Evolutionary conservation across 2,113 vertebrate genomes (phyloP).

Genomic region (Sphaerodactylus townsendi): DNA sequence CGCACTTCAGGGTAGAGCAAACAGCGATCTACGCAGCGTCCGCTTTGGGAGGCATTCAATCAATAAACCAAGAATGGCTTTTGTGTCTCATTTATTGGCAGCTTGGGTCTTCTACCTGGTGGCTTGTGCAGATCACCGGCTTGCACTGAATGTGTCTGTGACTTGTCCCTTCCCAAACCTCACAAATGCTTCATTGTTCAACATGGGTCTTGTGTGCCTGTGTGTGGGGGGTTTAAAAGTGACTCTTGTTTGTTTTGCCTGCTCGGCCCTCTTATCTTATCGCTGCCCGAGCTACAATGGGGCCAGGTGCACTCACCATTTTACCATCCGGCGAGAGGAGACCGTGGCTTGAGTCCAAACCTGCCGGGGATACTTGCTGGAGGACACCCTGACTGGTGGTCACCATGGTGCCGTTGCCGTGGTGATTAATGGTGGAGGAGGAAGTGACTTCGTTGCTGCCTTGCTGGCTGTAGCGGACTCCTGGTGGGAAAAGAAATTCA

Average conservation of each 20-base stretch:
- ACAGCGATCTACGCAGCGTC: conserved; percentile 74
- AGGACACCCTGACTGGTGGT: conserved; percentile 89
- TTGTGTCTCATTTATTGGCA: conserved; percentile 85
- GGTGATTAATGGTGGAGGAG: conserved; percentile 92
- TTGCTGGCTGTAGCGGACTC: conserved; percentile 89
- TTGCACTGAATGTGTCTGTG: conserved; percentile 62
- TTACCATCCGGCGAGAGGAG: conserved; percentile 96
- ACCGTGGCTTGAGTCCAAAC: conserved; percentile 89
- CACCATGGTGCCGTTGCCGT: conserved; percentile 85
- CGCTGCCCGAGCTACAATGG: conserved; percentile 76
- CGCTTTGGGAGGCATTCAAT: conserved; percentile 79
- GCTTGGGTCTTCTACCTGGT: conserved; percentile 56
- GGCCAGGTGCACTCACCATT: conserved; percentile 97
- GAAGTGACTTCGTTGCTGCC: conserved; percentile 89
- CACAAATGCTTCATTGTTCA: conserved; percentile 90
- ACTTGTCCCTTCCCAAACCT: conserved; percentile 64
- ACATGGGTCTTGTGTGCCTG: conserved; percentile 68
- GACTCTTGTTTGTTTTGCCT: conserved; percentile 79
- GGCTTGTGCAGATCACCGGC: conserved; percentile 40
- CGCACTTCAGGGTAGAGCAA: conserved; percentile 74
- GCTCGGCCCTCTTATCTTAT: conserved; percentile 89
- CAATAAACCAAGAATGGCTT: conserved; percentile 82
- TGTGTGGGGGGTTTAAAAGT: background rate
- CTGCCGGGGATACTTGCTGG: conserved; percentile 94
- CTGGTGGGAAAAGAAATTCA: conserved; percentile 65